Base-by-base conservation (phyloP, 2,888 invertebrate genomes). In the Drosophila phalerata region DNA sequence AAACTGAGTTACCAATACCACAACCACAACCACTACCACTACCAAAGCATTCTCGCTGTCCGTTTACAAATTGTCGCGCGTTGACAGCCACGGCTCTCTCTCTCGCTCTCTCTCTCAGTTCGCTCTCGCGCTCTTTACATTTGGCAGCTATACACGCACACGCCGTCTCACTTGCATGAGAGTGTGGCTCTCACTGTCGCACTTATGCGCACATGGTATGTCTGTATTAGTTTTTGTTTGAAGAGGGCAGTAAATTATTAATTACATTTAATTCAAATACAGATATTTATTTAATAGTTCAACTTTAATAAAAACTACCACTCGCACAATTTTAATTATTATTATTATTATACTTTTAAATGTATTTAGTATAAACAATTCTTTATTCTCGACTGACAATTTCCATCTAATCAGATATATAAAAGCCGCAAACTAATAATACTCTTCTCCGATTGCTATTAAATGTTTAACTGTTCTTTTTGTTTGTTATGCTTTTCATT, bases 141-240 rank as follows among this genome's bases (percentile, higher is more conserved):
- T 85, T 88, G 73, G 86, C 77, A 73, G 76, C 77, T 69, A 72
- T 63, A 61, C 73, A 78, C 72, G 63, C 64, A 64, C 58, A 58
- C 70, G 84, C 83, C 64, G 63, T 79, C 89, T 85, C 77, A 79
- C 84, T 88, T 76, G 69, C 75, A 75, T 68, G 67, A 65, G 70
- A 74, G 64, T 72, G 66, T 48, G 60, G 45, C 74, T 70, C 71
- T 78, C 77, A 69, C 73, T 67, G 73, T 91, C 76, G 64, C 90
- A 83, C 90, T 75, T 58, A 72, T 73, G 68, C 71, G 69, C 79
- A 71, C 74, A 77, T 68, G 75, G 73, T 58, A 49, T 60, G 75
- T 69, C 76, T 82, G 83, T 81, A 78, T 86, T 88, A 79, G 80
- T 84, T 80, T 89, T 86, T 90, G 84, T 90, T 79, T 78, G 81